These are phyloP conservation scores for Melolontha melolontha DNA, from an alignment of 2,888 invertebrate species.

Conservation along the genomic window DNA sequence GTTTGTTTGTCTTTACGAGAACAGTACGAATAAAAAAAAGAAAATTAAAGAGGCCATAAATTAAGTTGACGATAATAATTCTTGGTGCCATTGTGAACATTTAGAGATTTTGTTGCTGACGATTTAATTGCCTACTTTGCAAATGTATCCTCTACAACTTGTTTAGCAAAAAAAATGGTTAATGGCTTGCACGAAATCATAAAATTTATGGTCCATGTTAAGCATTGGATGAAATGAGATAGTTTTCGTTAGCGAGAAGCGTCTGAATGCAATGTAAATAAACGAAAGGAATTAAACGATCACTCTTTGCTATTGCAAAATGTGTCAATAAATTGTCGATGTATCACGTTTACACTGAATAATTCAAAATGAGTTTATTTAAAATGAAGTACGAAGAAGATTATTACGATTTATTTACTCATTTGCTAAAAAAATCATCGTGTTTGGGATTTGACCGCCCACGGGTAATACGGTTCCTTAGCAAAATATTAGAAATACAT, in stretches of 20 bases:
- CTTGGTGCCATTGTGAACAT: background rate
- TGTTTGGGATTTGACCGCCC: too few relatives aligned
- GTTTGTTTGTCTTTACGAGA: background rate
- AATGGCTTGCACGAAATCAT: background rate
- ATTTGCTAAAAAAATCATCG: too few relatives aligned
- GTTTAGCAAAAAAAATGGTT: constrained; percentile 5
- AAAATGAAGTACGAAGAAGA: too few relatives aligned
- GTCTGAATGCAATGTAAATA: background rate
- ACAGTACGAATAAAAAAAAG: constrained; percentile 3
- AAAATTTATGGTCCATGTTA: constrained; percentile 3
- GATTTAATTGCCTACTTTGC: too few relatives aligned
- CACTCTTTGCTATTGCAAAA: too few relatives aligned
- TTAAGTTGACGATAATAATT: constrained; percentile 10
- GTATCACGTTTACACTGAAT: too few relatives aligned
- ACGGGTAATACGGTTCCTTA: too few relatives aligned
- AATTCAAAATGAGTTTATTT: too few relatives aligned
- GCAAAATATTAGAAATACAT: too few relatives aligned
- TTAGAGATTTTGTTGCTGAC: background rate
- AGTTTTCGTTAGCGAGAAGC: background rate
- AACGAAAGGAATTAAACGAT: too few relatives aligned
- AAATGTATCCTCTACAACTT: background rate
- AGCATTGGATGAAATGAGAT: background rate
- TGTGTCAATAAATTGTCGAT: too few relatives aligned
- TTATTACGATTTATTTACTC: too few relatives aligned
- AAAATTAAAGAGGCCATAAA: constrained; percentile 15